Percentiles rank a stretch among this genome's conserved stretches.
These are phyloP conservation scores for Mustela nigripes DNA, from an alignment of 2,113 vertebrate species.

Conservation along the genomic window DNA sequence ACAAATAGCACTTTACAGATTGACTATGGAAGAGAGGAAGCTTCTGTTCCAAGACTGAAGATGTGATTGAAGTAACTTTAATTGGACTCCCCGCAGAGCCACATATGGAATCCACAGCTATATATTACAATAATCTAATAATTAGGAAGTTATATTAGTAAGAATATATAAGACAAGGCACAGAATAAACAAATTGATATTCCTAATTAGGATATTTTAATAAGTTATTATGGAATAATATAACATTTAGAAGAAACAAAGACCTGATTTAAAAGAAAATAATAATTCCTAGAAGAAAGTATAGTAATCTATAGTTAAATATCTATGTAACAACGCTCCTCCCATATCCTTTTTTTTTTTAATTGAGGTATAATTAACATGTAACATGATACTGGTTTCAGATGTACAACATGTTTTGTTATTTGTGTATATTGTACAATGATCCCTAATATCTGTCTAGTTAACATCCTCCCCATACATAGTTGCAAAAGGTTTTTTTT, in stretches of 20 bases:
- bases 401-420: not conserved
- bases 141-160: not conserved
- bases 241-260: conserved; percentile 57
- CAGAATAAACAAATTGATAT: not conserved
- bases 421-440: not conserved
- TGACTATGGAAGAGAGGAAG: not conserved
- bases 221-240: not conserved
- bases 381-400: not conserved
- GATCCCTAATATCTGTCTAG: not conserved
- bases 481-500: not conserved
- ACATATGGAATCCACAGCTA: not conserved
- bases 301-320: not conserved
- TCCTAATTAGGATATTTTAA: conserved; percentile 32
- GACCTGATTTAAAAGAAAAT: not conserved
- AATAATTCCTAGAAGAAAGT: conserved; percentile 17
- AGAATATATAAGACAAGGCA: not conserved
- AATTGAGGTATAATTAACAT: not conserved
- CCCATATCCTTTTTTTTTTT: not conserved
- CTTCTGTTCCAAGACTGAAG: not conserved
- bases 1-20: conserved; percentile 3
- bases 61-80: not conserved
- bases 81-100: not conserved
- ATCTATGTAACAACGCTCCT: not conserved
- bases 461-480: not conserved
- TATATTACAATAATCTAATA: not conserved